These are phyloP conservation scores for Hedya salicella DNA, from an alignment of 2,888 invertebrate species.

Conservation along the genomic window DNA sequence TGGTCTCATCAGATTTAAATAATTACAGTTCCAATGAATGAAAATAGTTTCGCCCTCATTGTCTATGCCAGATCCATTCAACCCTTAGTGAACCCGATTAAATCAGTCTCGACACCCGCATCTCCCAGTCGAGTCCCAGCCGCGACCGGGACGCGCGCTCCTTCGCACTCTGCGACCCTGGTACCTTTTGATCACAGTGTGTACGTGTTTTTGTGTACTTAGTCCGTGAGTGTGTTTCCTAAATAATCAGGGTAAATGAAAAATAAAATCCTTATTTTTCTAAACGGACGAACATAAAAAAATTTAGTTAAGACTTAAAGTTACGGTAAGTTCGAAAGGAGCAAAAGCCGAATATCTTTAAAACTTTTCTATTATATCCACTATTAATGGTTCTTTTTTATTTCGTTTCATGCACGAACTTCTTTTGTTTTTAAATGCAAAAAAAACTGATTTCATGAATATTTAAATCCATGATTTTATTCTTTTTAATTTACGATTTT, in stretches of 20 bases:
- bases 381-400: too few relatives aligned
- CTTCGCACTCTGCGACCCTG: conserved; percentile 47
- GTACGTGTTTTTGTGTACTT: conserved; percentile 25
- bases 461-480: too few relatives aligned
- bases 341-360: too few relatives aligned
- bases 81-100: conserved; percentile 22
- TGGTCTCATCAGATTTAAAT: neutral
- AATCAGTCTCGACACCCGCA: conserved; percentile 35
- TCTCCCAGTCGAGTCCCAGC: conserved; percentile 56
- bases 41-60: neutral
- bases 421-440: too few relatives aligned
- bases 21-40: neutral
- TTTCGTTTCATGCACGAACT: too few relatives aligned
- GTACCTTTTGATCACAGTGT: conserved; percentile 46
- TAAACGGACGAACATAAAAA: too few relatives aligned
- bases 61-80: conserved; percentile 17
- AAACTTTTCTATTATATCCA: too few relatives aligned
- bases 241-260: conserved; percentile 1
- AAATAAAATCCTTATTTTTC: neutral
- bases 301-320: too few relatives aligned
- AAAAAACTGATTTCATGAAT: too few relatives aligned
- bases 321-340: neutral
- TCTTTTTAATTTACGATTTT: too few relatives aligned
- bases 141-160: conserved; percentile 50
- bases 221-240: neutral